Conservation (phyloP, 2,888 invertebrate genomes). For the Drosophila neonasuta region DNA sequence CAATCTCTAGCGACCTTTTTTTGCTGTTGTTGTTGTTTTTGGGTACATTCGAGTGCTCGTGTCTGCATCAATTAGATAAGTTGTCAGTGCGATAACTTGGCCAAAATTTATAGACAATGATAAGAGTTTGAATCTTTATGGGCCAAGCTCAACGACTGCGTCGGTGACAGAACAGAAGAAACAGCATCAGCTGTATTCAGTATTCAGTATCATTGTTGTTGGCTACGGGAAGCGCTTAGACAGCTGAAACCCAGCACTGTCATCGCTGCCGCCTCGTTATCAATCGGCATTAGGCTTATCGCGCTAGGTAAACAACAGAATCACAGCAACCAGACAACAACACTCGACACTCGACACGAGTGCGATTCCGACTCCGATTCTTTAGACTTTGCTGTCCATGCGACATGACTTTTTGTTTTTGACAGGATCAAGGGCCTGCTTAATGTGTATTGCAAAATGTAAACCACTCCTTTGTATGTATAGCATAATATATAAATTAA, state of each 20-base stretch:
- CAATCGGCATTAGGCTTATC: constrained; percentile 43
- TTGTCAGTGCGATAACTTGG: constrained; percentile 35
- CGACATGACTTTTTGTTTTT: neutral
- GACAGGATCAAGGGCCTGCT: too few relatives aligned
- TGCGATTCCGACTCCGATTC: neutral
- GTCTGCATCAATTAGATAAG: constrained; percentile 41
- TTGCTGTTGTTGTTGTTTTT: neutral
- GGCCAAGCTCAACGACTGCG: constrained; percentile 5
- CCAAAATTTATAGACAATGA: constrained; percentile 37
- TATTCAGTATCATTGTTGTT: neutral
- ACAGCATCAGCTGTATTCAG: neutral
- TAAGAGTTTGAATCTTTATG: constrained; percentile 38
- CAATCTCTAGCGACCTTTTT: constrained; percentile 7
- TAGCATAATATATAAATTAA: too few relatives aligned
- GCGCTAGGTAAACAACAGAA: constrained; percentile 27
- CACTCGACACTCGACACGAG: constrained; percentile 1
- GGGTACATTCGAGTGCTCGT: constrained; percentile 5
- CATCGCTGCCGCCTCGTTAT: constrained; percentile 26
- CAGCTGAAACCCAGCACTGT: constrained; percentile 2
- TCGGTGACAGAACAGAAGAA: neutral
- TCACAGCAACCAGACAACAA: constrained; percentile 23
- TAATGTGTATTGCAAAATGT: too few relatives aligned
- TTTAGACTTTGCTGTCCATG: neutral
- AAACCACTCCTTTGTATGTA: too few relatives aligned
- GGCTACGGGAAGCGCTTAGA: constrained; percentile 38